Evolutionary conservation across 2,888 invertebrate genomes (phyloP).

Genomic region (Molorchus minor): DNA sequence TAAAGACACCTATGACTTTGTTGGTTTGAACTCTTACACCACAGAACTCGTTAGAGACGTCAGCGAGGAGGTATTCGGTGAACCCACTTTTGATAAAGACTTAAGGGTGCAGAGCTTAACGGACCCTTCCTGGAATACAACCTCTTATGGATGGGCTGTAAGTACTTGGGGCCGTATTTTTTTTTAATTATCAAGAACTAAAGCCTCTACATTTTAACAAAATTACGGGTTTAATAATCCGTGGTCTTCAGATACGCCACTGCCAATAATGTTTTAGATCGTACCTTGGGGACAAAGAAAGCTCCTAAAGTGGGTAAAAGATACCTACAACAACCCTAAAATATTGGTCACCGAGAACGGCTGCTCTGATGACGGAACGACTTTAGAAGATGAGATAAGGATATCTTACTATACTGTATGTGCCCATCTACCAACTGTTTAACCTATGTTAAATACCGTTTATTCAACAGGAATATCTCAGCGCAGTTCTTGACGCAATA

Average conservation of each 20-base stretch:
- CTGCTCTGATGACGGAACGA: constrained; percentile 32
- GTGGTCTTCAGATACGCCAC: not conserved
- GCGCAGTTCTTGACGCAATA: constrained; percentile 37
- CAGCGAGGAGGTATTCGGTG: constrained; percentile 9
- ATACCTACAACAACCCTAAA: constrained; percentile 39
- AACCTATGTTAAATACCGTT: not conserved
- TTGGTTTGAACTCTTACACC: constrained; percentile 80
- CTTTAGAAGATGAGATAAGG: constrained; percentile 38
- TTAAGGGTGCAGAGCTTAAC: not conserved
- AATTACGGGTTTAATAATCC: not conserved
- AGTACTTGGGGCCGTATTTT: not conserved
- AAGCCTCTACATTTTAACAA: not conserved
- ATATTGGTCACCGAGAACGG: constrained; percentile 46
- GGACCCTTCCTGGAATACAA: constrained; percentile 15
- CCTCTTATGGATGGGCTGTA: constrained; percentile 13
- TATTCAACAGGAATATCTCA: constrained; percentile 35
- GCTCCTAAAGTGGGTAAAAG: constrained; percentile 39
- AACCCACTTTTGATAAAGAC: constrained; percentile 27
- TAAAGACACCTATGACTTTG: constrained; percentile 72
- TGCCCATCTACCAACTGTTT: not conserved
- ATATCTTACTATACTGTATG: constrained; percentile 16
- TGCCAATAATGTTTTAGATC: too few species aligned
- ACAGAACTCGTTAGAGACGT: constrained; percentile 62
- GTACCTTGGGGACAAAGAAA: constrained; percentile 42
- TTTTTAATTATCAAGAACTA: not conserved